Percentiles rank a stretch among this genome's conserved stretches.
Conservation (phyloP, 2,797 vertebrate species). For the Phyllotis vaccarum region DNA sequence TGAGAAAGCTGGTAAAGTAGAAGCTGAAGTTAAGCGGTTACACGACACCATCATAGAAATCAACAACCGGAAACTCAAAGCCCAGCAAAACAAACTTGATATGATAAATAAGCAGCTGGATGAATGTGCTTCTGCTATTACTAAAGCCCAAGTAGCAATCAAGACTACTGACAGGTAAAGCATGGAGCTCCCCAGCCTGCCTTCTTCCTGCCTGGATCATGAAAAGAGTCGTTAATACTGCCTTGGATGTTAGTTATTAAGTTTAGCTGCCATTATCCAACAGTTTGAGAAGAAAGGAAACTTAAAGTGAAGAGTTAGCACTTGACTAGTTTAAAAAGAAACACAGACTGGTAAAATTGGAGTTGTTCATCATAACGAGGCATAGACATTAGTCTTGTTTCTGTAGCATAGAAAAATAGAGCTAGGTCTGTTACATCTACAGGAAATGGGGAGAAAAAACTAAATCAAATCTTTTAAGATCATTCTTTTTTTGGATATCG, state of each 20-base stretch:
- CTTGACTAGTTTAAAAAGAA: neutral
- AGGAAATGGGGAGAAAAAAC: neutral
- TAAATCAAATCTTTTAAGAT: neutral
- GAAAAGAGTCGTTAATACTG: neutral
- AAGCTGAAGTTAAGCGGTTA: constrained; percentile 94
- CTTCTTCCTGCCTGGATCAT: neutral
- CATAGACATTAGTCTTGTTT: constrained; percentile 32
- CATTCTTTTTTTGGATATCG: neutral
- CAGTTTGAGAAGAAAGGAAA: neutral
- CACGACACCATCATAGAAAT: constrained; percentile 95
- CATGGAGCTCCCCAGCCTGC: neutral
- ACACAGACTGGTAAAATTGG: neutral
- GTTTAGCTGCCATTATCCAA: neutral
- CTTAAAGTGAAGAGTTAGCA: neutral
- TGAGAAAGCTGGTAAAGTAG: constrained; percentile 92
- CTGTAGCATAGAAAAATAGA: neutral
- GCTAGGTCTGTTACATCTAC: neutral
- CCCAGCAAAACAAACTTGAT: constrained; percentile 96
- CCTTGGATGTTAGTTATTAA: constrained; percentile 14
- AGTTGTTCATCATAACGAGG: neutral
- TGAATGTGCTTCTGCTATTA: constrained; percentile 92
- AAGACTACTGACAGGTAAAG: constrained; percentile 95
- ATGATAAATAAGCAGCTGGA: constrained; percentile 94
- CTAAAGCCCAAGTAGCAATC: constrained; percentile 96
- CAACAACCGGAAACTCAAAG: constrained; percentile 95